A percentile compares a stretch with the other conserved stretches of the same genome.
Evolutionary conservation across 2,888 invertebrate genomes (phyloP).

Genomic region (Drosophila testacea): DNA sequence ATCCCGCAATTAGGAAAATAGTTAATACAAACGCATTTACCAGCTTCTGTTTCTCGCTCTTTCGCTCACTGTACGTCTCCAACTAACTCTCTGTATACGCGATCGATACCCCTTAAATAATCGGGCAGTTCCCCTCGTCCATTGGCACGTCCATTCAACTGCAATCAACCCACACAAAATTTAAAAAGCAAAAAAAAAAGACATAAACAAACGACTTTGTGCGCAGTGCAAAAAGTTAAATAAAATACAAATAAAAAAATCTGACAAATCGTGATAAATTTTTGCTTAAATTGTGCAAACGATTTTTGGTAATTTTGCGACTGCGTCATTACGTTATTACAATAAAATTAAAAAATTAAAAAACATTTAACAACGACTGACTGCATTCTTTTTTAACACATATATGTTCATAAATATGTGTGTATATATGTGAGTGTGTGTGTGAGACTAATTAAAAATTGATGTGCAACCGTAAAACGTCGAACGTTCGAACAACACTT

Average conservation of each 20-base stretch:
- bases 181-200: constrained; percentile 18
- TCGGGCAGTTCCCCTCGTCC: constrained; percentile 37
- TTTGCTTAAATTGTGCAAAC: constrained; percentile 76
- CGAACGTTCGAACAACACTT: constrained; percentile 41
- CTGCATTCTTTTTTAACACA: constrained; percentile 12
- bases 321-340: constrained; percentile 24
- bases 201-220: constrained; percentile 63
- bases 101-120: constrained; percentile 22
- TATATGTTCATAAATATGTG: constrained; percentile 13
- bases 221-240: constrained; percentile 61
- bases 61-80: constrained; percentile 1
- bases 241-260: constrained; percentile 24
- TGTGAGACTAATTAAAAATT: constrained; percentile 66
- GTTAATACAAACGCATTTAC: constrained; percentile 30
- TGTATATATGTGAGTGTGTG: constrained; percentile 24
- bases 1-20: constrained; percentile 49
- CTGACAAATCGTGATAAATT: constrained; percentile 74
- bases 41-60: constrained; percentile 23
- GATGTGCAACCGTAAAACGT: constrained; percentile 45
- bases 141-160: constrained; percentile 69
- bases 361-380: constrained; percentile 53
- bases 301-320: constrained; percentile 55
- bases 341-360: constrained; percentile 7
- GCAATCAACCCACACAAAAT: constrained; percentile 68
- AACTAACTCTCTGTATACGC: constrained; percentile 18